These are phyloP conservation scores for Neodiprion lecontei DNA, from an alignment of 1,140 invertebrate species.

Conservation along the genomic window DNA sequence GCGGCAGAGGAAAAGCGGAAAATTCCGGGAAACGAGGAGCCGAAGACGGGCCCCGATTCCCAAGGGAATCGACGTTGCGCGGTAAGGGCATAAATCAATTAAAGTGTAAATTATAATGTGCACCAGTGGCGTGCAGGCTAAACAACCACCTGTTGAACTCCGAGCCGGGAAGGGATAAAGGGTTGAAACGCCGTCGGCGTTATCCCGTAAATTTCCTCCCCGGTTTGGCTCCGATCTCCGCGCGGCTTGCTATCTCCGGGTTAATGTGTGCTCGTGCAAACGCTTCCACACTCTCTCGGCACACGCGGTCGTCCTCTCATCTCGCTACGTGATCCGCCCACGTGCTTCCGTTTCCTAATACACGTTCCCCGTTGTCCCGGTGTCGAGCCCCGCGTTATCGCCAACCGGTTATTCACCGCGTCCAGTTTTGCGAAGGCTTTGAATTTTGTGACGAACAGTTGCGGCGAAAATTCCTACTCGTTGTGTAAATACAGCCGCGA, in stretches of 20 bases:
- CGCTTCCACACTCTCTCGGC: neutral
- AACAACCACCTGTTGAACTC: conserved; percentile 60
- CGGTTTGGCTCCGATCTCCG: conserved; percentile 21
- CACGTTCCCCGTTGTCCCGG: neutral
- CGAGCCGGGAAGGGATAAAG: conserved; percentile 48
- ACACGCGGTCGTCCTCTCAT: neutral
- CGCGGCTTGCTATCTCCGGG: conserved; percentile 13
- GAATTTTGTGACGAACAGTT: neutral
- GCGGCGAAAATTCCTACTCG: neutral
- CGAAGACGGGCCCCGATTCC: neutral
- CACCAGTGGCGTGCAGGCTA: conserved; percentile 50
- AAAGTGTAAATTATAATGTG: conserved; percentile 57
- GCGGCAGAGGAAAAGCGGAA: neutral
- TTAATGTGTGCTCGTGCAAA: neutral
- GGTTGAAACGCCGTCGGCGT: conserved; percentile 45
- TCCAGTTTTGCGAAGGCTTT: neutral
- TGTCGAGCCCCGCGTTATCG: neutral
- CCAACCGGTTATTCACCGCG: neutral
- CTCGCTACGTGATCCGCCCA: conserved; percentile 8
- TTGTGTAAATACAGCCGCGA: neutral
- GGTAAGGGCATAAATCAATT: conserved; percentile 52
- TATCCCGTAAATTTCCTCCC: conserved; percentile 60
- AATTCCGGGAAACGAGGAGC: neutral
- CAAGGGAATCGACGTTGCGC: neutral
- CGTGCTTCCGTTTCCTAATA: conserved; percentile 8